phyloP scores from a whole-genome alignment of 1,140 invertebrate species.

The Drosophila arizonae region DNA sequence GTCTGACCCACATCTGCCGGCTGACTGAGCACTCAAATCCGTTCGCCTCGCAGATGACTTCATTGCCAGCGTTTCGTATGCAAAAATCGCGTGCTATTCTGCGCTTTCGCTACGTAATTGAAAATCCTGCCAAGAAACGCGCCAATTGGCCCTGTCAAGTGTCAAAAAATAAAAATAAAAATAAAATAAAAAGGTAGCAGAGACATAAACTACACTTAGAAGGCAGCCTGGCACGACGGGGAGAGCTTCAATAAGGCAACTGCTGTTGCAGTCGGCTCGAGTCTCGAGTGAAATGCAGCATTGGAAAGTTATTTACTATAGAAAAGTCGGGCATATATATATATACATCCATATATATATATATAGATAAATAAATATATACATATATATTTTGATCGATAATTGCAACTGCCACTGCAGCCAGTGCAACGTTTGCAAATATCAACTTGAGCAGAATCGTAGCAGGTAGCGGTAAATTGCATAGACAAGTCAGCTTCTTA shows the following conservation, averaged over 20 bases:
- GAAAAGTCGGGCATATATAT: no score
- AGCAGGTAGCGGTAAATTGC: no score
- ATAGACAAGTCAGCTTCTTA: no score
- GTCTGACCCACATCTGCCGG: constrained; percentile 2
- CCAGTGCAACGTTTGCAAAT: no score
- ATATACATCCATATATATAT: no score
- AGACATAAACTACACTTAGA: background rate
- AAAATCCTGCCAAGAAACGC: constrained; percentile 56
- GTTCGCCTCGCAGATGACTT: constrained; percentile 5
- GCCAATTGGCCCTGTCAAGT: constrained; percentile 67
- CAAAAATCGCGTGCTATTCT: constrained; percentile 30
- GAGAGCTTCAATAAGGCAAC: background rate
- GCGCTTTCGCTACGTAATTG: constrained; percentile 45
- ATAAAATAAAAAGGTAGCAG: constrained; percentile 11
- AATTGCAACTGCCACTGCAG: no score
- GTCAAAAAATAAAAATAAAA: constrained; percentile 39
- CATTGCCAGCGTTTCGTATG: constrained; percentile 14
- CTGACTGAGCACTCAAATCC: constrained; percentile 1
- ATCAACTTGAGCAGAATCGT: no score
- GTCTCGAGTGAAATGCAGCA: no score
- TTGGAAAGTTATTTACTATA: no score
- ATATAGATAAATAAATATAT: no score
- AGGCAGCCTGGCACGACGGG: background rate
- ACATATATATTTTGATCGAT: no score
- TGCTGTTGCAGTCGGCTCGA: background rate